These are phyloP conservation scores for Phengaris alcon DNA, from an alignment of 2,888 invertebrate species.

Conservation along the genomic window DNA sequence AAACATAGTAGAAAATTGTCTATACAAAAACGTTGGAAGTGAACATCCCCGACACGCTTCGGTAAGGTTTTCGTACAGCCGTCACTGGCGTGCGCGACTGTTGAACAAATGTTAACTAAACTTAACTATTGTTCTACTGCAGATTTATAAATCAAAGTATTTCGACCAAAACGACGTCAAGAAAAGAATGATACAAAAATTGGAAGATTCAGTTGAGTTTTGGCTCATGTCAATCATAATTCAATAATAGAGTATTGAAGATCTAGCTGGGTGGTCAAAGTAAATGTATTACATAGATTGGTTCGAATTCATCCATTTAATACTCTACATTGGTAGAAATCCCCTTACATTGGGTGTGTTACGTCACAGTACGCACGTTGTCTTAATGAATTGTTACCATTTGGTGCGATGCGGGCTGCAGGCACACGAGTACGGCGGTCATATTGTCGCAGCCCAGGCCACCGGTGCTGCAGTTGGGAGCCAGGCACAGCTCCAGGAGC, in stretches of 20 bases:
- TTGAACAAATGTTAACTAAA: not conserved
- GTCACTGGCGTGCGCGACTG: not conserved
- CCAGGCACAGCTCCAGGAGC: conserved; percentile 95
- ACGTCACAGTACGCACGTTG: too few relatives aligned
- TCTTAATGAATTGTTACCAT: conserved; percentile 41
- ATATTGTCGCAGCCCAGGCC: conserved; percentile 99
- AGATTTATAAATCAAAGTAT: too few relatives aligned
- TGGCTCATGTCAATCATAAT: too few relatives aligned
- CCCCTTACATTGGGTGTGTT: too few relatives aligned
- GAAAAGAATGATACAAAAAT: too few relatives aligned
- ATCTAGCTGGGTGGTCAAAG: too few relatives aligned
- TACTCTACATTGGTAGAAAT: too few relatives aligned
- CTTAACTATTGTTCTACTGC: not conserved
- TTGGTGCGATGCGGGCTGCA: conserved; percentile 62
- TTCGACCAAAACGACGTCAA: too few relatives aligned
- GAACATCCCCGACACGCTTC: not conserved
- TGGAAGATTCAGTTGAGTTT: too few relatives aligned
- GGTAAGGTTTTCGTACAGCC: not conserved
- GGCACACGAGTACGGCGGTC: conserved; percentile 95
- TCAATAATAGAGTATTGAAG: too few relatives aligned
- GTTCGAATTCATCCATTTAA: too few relatives aligned
- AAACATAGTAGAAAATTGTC: not conserved
- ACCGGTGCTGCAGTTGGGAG: conserved; percentile 97
- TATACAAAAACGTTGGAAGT: conserved; percentile 3
- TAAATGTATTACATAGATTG: too few relatives aligned